Percentiles rank a stretch among this genome's conserved stretches.
These are phyloP conservation scores for Narcine bancroftii DNA, from an alignment of 2,113 vertebrate genomes.

Conservation along the genomic window DNA sequence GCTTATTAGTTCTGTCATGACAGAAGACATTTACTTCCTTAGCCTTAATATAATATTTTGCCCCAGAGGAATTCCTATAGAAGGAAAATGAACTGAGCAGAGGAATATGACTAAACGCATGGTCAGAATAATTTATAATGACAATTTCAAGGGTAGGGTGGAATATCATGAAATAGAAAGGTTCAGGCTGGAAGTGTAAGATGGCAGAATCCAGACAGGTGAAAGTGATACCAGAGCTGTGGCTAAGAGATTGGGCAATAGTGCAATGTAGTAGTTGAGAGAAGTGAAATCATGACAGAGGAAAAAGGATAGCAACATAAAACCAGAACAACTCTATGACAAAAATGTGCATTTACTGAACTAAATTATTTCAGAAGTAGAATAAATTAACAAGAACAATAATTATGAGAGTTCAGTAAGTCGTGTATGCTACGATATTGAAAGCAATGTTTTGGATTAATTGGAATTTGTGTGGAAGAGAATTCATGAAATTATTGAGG, in stretches of 20 bases:
- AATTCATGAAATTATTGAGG: background rate
- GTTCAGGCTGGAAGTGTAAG: background rate
- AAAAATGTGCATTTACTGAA: background rate
- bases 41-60: background rate
- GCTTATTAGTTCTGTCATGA: conserved; percentile 23
- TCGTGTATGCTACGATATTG: background rate
- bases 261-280: background rate
- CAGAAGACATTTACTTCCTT: background rate
- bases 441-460: background rate
- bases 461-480: background rate
- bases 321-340: background rate
- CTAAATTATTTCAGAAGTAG: background rate
- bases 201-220: background rate
- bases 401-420: no score
- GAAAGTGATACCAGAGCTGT: background rate
- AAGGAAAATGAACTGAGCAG: background rate
- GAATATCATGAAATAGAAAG: background rate
- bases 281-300: background rate
- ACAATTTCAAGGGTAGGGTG: background rate
- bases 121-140: background rate
- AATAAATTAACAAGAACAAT: background rate
- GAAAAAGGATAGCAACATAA: background rate
- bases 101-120: background rate
- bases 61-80: background rate
- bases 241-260: background rate